Percentiles rank a stretch among this genome's conserved stretches.
Evolutionary conservation across 2,888 invertebrate genomes (phyloP).

Genomic region (Harmothoe impar): DNA sequence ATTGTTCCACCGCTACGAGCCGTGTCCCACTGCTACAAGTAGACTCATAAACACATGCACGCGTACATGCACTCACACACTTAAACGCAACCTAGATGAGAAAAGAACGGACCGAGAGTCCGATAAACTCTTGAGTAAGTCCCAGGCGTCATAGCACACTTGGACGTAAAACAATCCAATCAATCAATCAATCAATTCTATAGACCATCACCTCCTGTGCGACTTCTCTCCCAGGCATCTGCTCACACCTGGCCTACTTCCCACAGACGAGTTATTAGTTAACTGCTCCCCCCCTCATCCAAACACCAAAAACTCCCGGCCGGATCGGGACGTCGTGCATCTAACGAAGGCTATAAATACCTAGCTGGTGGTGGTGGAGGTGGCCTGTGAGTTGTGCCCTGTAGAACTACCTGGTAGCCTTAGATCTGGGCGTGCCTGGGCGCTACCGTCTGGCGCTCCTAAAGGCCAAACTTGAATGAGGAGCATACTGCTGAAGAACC

Average conservation of each 20-base stretch:
- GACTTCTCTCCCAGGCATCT: neutral
- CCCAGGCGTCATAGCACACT: too few species aligned
- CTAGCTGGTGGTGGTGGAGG: neutral
- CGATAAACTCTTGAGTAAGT: too few species aligned
- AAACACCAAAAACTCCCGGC: neutral
- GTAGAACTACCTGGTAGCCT: neutral
- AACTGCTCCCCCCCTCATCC: too few species aligned
- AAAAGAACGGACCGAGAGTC: too few species aligned
- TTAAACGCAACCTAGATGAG: too few species aligned
- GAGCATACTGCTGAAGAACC: neutral
- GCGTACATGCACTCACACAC: too few species aligned
- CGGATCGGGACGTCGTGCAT: neutral
- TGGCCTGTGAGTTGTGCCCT: neutral
- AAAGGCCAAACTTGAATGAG: constrained; percentile 29
- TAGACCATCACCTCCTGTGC: too few species aligned
- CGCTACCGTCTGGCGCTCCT: neutral
- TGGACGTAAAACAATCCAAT: too few species aligned
- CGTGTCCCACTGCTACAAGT: too few species aligned
- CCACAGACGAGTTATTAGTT: neutral
- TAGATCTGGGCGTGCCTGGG: constrained; percentile 6
- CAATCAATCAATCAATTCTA: too few species aligned
- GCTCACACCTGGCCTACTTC: constrained; percentile 5
- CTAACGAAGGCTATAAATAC: constrained; percentile 15
- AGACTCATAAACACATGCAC: too few species aligned
- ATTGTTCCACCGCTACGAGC: too few species aligned